phyloP scores from a whole-genome alignment of 2,797 vertebrate genomes.

The Silurus aristotelis region DNA sequence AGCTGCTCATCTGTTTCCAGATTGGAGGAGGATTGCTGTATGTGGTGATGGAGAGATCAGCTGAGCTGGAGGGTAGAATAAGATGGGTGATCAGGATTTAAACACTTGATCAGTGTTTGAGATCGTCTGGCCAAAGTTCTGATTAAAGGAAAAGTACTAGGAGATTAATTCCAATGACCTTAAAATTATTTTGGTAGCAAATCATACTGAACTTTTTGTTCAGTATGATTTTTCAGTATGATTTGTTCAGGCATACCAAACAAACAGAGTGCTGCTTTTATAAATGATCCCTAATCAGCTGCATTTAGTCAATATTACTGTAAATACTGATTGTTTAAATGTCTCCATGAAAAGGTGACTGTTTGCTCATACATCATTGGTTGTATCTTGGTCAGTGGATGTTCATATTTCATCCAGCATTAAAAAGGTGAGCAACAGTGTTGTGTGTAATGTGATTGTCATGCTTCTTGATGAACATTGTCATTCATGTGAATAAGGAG shows the following conservation, averaged over 20 bases:
- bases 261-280: not conserved
- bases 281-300: not conserved
- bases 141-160: not conserved
- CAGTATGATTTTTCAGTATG: too few relatives aligned
- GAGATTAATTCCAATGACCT: not conserved
- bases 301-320: not conserved
- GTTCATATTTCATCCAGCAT: too few relatives aligned
- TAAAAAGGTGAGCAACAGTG: too few relatives aligned
- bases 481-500: too few relatives aligned
- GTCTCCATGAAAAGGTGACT: too few relatives aligned
- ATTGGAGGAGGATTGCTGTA: not conserved
- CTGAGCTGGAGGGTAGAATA: not conserved
- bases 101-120: not conserved
- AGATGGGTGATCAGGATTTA: not conserved
- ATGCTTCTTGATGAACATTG: too few relatives aligned
- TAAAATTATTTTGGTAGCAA: not conserved
- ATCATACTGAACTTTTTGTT: not conserved
- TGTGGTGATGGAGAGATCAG: not conserved
- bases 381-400: too few relatives aligned
- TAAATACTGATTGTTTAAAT: not conserved
- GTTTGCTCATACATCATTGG: too few relatives aligned
- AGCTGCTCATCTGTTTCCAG: not conserved
- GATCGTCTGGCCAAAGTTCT: not conserved
- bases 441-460: too few relatives aligned
- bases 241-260: not conserved